A percentile compares a stretch with the other conserved stretches of the same genome.
Conservation (phyloP, 2,888 invertebrate genomes). For the Chrysolina oricalcia region DNA sequence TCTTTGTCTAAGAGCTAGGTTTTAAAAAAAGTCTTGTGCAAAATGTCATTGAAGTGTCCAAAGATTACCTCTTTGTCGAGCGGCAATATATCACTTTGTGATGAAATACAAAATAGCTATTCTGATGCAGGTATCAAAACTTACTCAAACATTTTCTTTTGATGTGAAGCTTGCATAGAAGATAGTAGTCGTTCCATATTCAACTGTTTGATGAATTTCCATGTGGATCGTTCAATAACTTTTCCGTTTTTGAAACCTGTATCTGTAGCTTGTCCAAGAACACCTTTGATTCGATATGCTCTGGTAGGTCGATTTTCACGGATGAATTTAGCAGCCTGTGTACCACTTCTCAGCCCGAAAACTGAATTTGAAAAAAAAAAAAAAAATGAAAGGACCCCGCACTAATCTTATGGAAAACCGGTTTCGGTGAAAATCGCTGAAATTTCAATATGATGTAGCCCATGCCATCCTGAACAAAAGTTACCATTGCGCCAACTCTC, state of each 20-base stretch:
- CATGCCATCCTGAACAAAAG: no score
- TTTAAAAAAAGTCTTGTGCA: no score
- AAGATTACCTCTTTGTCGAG: no score
- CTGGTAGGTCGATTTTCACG: slow-evolving; percentile 78
- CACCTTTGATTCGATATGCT: slow-evolving; percentile 83
- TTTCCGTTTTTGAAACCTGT: slow-evolving; percentile 82
- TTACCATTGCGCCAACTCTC: no score
- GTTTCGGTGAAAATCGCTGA: no score
- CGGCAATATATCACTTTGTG: no score
- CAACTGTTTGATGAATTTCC: slow-evolving; percentile 79
- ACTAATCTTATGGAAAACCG: no score
- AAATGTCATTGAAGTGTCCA: no score
- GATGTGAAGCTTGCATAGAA: slow-evolving; percentile 89
- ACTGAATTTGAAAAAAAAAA: slow-evolving; percentile 73
- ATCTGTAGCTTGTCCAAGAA: slow-evolving; percentile 85
- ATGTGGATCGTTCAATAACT: slow-evolving; percentile 81
- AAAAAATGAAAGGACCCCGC: no score
- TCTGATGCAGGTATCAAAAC: slow-evolving; percentile 62
- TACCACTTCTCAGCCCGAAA: slow-evolving; percentile 82
- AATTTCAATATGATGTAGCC: no score
- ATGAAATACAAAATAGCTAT: no score
- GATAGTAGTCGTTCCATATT: slow-evolving; percentile 84
- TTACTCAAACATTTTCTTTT: slow-evolving; percentile 89
- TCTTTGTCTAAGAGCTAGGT: no score
- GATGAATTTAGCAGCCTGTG: slow-evolving; percentile 74